Evolutionary conservation across 1,140 invertebrate genomes (phyloP), one percentile per base, ranked within the genome.

Genomic region (Drosophila tsacasi): DNA sequence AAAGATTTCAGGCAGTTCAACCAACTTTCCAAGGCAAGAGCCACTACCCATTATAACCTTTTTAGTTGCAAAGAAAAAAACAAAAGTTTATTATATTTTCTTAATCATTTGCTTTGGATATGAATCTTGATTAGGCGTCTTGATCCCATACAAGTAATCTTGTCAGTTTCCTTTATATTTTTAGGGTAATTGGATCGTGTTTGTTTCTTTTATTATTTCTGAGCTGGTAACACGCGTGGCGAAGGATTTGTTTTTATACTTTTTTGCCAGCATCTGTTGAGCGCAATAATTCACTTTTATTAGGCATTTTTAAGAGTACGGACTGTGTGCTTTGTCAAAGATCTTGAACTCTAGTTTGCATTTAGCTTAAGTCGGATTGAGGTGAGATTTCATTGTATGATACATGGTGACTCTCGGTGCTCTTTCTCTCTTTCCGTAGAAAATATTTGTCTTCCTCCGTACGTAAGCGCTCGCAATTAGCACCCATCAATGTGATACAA

Each of bases 401-500:
- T 52, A 32, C 32, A 17, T 15, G 39, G 21, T 5, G 39, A 37
- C 27, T 57, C 40, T 39, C 7, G 27, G 19, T 59, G 19, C 17
- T 68, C 40, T 39, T 7, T 47, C 32, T 35, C 25, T 40, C 40
- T 17, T n/a, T 40, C 21, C 19, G 32, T 23, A 35, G 30, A 73
- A 60, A 72, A 72, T 27, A 73, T 60, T 50, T 60, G 21, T 30
- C 44, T 50, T 60, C 3, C 52, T 15, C 30, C 37, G 12, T n/a
- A 42, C 39, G 44, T 71, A 73, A 52, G 64, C 58, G 78, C 47
- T 25, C 40, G 2, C 61, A 84, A 87, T 87, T 90, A 84, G 62
- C 84, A 87, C 77, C 59, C 64, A 19, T 23, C 64, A 37, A 61
- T 68, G 63, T 71, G 47, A 73, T 63, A 66, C 81, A 62, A 39